phyloP scores from a whole-genome alignment of 2,888 invertebrate species.

The Diaphora mendica region DNA sequence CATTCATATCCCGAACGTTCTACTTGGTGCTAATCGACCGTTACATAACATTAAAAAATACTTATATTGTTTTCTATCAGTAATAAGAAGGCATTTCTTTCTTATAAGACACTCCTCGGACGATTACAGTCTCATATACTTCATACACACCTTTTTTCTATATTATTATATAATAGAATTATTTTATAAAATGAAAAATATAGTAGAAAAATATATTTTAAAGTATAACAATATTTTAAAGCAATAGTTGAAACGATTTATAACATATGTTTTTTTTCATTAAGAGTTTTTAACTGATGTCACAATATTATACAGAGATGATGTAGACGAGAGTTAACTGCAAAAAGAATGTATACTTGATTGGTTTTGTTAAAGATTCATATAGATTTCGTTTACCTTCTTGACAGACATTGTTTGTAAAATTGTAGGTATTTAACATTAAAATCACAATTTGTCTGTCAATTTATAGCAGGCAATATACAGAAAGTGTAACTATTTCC shows the following conservation, averaged over 20 bases:
- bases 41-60: too few relatives aligned
- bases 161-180: not conserved
- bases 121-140: slow-evolving; percentile 1
- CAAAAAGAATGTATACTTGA: not conserved
- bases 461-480: too few relatives aligned
- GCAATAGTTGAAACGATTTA: slow-evolving; percentile 27
- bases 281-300: not conserved
- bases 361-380: too few relatives aligned
- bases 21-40: too few relatives aligned
- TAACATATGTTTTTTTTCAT: too few relatives aligned
- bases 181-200: not conserved
- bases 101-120: slow-evolving; percentile 5
- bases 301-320: not conserved
- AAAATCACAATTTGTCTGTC: too few relatives aligned
- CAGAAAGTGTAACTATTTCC: too few relatives aligned
- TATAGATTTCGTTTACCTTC: too few relatives aligned
- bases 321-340: not conserved
- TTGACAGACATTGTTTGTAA: too few relatives aligned
- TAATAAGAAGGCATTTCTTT: not conserved
- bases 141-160: not conserved
- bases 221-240: slow-evolving; percentile 42
- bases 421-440: too few relatives aligned
- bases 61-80: too few relatives aligned
- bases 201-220: slow-evolving; percentile 7
- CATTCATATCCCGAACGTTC: too few relatives aligned